Evolutionary conservation across 2,888 invertebrate species (phyloP).

Genomic region (Leptopilina myrica): DNA sequence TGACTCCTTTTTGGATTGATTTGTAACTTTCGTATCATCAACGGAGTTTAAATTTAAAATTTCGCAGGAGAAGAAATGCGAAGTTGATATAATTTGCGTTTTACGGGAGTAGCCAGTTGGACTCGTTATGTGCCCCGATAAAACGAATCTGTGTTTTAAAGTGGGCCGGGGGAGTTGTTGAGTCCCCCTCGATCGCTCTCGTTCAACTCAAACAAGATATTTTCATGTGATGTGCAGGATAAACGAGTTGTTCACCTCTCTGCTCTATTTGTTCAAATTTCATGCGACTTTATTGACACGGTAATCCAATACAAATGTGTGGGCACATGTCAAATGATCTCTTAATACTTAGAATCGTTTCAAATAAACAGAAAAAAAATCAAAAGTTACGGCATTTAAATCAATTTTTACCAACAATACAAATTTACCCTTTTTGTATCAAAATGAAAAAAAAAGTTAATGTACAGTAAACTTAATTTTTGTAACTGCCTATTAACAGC

Average conservation of each 20-base stretch:
- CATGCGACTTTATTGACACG: constrained; percentile 33
- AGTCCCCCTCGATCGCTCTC: constrained; percentile 36
- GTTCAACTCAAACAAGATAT: constrained; percentile 36
- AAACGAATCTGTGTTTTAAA: constrained; percentile 40
- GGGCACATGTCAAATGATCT: constrained; percentile 5
- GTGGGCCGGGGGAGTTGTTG: constrained; percentile 39
- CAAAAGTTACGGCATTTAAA: neutral
- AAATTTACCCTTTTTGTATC: no score
- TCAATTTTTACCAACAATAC: no score
- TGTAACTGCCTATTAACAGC: no score
- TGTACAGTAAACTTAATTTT: no score
- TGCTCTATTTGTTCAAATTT: constrained; percentile 35
- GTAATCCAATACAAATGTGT: constrained; percentile 36
- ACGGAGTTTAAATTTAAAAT: neutral
- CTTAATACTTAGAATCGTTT: neutral
- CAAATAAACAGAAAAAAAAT: neutral
- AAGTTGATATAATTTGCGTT: constrained; percentile 33
- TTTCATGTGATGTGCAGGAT: constrained; percentile 37
- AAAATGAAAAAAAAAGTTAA: no score
- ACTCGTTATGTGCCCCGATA: constrained; percentile 36
- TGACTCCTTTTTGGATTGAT: no score
- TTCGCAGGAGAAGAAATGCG: constrained; percentile 16
- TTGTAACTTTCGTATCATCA: constrained; percentile 19
- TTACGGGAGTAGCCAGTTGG: constrained; percentile 30
- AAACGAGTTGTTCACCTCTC: constrained; percentile 40